These are phyloP conservation scores for Lonchura striata DNA, from an alignment of 2,113 vertebrate species.

Conservation along the genomic window DNA sequence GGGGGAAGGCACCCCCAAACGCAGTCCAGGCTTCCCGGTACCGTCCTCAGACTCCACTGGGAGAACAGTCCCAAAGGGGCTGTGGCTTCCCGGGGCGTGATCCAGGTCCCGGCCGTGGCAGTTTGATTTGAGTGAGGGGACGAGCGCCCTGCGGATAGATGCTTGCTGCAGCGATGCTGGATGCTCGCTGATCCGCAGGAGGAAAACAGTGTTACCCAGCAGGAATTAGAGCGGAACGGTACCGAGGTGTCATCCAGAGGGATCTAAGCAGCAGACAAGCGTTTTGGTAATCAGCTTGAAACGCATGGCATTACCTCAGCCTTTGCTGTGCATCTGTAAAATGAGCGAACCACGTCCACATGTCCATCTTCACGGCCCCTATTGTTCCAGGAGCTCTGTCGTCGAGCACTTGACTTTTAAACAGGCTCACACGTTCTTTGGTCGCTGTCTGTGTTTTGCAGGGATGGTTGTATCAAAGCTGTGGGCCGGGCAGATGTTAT, in stretches of 20 bases:
- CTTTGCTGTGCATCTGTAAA: not conserved
- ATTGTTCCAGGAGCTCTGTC: not conserved
- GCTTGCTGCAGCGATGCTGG: not conserved
- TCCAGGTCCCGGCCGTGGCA: not conserved
- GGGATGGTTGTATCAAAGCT: conserved; percentile 87
- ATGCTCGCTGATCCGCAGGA: not conserved
- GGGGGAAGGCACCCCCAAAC: too few relatives aligned
- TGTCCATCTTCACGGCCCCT: not conserved
- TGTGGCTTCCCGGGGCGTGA: not conserved
- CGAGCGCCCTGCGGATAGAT: not conserved
- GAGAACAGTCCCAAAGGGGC: not conserved
- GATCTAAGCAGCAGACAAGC: not conserved
- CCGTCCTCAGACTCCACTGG: accelerated
- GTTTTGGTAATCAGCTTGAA: not conserved
- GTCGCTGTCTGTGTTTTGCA: conserved; percentile 14
- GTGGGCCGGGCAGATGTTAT: conserved; percentile 83
- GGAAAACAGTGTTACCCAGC: not conserved
- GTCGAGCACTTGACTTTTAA: not conserved
- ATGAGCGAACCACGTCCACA: not conserved
- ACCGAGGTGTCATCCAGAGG: not conserved
- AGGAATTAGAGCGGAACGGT: not conserved
- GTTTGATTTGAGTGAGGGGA: not conserved
- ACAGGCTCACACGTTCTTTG: not conserved
- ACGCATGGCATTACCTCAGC: accelerated
- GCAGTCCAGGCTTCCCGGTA: accelerated